Conservation (phyloP, 2,888 invertebrate genomes). For the Melanotus villosus region DNA sequence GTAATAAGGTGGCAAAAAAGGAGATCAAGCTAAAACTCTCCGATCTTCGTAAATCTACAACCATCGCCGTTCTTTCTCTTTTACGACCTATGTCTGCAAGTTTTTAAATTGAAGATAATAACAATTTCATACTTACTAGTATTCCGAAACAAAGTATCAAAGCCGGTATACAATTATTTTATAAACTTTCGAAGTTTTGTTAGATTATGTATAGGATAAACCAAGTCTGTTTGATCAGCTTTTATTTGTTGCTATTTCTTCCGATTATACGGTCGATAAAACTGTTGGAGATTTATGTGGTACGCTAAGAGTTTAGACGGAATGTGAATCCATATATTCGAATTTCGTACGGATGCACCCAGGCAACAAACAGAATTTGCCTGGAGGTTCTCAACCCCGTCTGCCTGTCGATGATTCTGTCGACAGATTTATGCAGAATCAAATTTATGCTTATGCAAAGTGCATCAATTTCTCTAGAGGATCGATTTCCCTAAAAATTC, state of each 20-base stretch:
- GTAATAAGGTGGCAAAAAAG: neutral
- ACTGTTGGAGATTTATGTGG: constrained; percentile 23
- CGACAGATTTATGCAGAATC: constrained; percentile 19
- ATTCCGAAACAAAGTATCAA: neutral
- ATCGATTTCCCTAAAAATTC: neutral
- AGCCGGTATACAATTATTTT: neutral
- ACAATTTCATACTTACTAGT: constrained; percentile 8
- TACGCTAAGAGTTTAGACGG: constrained; percentile 18
- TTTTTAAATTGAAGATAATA: constrained; percentile 22
- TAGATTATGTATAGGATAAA: neutral
- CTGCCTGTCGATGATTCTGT: constrained; percentile 22
- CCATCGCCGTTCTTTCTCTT: neutral
- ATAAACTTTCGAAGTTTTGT: neutral
- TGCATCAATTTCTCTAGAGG: constrained; percentile 24
- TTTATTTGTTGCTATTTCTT: constrained; percentile 7
- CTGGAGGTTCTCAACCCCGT: neutral
- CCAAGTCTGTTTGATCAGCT: constrained; percentile 11
- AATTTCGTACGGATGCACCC: neutral
- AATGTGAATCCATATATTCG: constrained; percentile 10
- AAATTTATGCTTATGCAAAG: constrained; percentile 23
- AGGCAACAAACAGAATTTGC: constrained; percentile 22
- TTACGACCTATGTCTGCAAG: constrained; percentile 2
- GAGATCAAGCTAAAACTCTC: neutral
- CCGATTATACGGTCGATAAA: constrained; percentile 23
- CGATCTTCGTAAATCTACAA: constrained; percentile 9